A percentile compares a stretch with the other conserved stretches of the same genome.
These are phyloP conservation scores for Acrocyrtus sp. DNA, from an alignment of 2,888 invertebrate species.

Conservation along the genomic window DNA sequence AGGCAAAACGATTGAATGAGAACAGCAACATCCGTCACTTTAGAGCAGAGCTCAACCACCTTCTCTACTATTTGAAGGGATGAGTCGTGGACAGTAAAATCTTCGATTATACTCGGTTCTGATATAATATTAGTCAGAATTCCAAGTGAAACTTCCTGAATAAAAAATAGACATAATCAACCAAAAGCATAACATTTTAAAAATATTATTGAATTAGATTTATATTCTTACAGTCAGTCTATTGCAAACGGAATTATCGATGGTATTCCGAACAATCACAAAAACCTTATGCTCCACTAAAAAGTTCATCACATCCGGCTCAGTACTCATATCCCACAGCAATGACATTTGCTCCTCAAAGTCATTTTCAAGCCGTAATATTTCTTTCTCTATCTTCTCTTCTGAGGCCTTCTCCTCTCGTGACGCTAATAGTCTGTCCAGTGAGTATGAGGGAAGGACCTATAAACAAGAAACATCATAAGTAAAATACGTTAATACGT, in stretches of 20 bases:
- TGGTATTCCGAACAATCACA: conserved; percentile 72
- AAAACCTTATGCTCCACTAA: conserved; percentile 76
- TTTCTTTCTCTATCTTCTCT: conserved; percentile 42
- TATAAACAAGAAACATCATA: conserved; percentile 10
- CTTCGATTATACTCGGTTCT: conserved; percentile 72
- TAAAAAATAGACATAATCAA: background rate
- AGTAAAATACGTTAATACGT: background rate
- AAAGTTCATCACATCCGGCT: conserved; percentile 79
- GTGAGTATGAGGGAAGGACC: conserved; percentile 46
- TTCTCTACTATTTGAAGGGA: conserved; percentile 71
- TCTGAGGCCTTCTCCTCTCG: conserved; percentile 22
- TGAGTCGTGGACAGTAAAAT: conserved; percentile 71
- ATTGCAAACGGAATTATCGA: conserved; percentile 72
- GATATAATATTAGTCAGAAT: conserved; percentile 87
- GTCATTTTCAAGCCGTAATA: conserved; percentile 58
- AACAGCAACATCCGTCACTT: conserved; percentile 47
- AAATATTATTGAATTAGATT: background rate
- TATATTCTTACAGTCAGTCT: conserved; percentile 70
- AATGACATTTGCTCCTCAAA: conserved; percentile 80
- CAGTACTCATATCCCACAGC: conserved; percentile 87
- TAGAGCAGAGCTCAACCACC: conserved; percentile 66
- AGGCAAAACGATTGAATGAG: conserved; percentile 71
- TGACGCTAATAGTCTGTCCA: conserved; percentile 17
- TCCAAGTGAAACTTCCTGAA: conserved; percentile 82
- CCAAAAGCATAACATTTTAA: background rate